These are phyloP conservation scores for Uropetala carovei DNA, from an alignment of 2,888 invertebrate species.

Conservation along the genomic window DNA sequence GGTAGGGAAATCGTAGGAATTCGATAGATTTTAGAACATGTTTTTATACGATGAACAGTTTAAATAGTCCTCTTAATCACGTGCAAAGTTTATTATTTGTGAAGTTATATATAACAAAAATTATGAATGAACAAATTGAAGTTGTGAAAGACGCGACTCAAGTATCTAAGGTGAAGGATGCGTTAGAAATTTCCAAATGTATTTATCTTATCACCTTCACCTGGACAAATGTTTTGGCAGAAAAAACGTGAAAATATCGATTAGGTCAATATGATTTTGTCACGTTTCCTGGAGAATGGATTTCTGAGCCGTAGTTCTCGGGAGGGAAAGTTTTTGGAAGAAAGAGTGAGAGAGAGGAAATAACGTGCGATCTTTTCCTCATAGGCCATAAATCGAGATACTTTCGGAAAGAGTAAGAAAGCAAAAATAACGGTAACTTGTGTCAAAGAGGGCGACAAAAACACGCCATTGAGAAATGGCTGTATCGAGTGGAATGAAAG, in stretches of 20 bases:
- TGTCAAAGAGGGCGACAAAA: not conserved
- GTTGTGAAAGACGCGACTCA: not conserved
- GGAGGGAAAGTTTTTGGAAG: not conserved
- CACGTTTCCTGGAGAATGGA: not conserved
- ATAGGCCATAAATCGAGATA: conserved; percentile 10
- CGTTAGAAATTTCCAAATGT: not conserved
- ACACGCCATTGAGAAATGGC: not conserved
- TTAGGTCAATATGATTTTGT: conserved; percentile 17
- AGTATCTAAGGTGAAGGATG: not conserved
- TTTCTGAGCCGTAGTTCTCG: not conserved
- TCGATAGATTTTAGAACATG: too few relatives aligned
- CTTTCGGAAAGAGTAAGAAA: not conserved
- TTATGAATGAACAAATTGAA: too few relatives aligned
- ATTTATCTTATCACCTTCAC: not conserved
- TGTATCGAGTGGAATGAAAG: not conserved
- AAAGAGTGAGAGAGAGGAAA: not conserved
- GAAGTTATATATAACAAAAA: too few relatives aligned
- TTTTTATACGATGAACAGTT: too few relatives aligned
- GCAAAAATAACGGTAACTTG: conserved; percentile 13
- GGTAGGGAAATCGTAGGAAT: too few relatives aligned
- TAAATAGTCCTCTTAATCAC: too few relatives aligned
- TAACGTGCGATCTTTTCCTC: not conserved
- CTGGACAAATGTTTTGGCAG: not conserved
- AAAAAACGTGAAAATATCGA: not conserved
- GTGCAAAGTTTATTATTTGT: too few relatives aligned